Base-by-base conservation (phyloP, 2,113 vertebrate species). In the Aspidoscelis tigris region DNA sequence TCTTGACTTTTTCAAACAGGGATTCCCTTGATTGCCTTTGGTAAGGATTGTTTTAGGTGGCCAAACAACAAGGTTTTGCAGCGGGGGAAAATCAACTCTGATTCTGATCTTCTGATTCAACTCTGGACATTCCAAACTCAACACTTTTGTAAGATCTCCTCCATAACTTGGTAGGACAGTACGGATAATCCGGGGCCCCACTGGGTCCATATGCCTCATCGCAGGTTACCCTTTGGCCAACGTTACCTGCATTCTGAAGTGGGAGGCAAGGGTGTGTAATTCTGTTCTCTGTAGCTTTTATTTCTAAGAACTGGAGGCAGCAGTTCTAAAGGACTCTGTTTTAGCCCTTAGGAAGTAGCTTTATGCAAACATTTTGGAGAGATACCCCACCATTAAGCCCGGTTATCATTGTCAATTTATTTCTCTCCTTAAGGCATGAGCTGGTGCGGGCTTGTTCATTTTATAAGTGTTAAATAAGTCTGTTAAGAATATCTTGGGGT, bases 381-480 rank as follows among this genome's bases (percentile, higher is more conserved):
- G 78, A 55, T 82, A 41, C 68, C 87, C 87, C 78, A 81, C 76
- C 64, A 1, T 87, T 84, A 58, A 18, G 72, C 76, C 88, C 65
- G 81, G 88, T 83, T 81, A 81, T 84, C 78, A 41, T 79, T 89
- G 89, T 83, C 71, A 87, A 1, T 66, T 74, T 16, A 2, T 71
- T 81, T 83, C 72, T 58, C 61, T 73, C 70, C 79, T 73, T 72
- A 0, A 9, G 88, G 84, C 86, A 90, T 80, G 53, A 85, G 87
- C 89, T 58, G 77, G 90, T 88, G 44, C 50, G 83, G 89, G 87
- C 88, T 89, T 91, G 86, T 75, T 93, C 3, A 2, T 86, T 94
- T 90, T 64, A 91, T 89, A 90, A 89, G 89, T 88, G 87, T 89
- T 90, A 92, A 89, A 80, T 82, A 64, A 90, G 53, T 92, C 84